phyloP scores from a whole-genome alignment of 1,140 invertebrate species.

The Magallana ariakensis region DNA sequence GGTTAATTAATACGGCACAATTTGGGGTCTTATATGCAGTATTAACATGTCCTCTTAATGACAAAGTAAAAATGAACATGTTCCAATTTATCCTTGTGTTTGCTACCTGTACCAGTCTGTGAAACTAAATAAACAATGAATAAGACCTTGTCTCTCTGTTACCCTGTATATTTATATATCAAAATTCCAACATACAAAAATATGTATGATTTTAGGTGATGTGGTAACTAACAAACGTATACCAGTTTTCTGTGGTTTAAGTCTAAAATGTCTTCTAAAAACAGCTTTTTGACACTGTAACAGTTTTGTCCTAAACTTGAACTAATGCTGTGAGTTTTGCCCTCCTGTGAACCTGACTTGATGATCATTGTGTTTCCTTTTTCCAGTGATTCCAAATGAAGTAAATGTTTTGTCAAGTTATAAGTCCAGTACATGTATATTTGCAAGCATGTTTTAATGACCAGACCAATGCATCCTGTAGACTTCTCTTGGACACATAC shows the following conservation, averaged over 20 bases:
- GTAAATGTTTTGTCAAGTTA: conserved; percentile 19
- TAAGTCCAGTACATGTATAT: neutral
- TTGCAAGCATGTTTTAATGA: conserved; percentile 2
- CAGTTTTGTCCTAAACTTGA: neutral
- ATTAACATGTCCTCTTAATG: conserved; percentile 16
- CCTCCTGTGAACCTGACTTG: neutral
- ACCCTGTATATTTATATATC: neutral
- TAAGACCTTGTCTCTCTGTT: neutral
- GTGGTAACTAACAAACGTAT: neutral
- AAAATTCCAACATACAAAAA: neutral
- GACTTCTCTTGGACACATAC: conserved; percentile 27
- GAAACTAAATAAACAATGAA: neutral
- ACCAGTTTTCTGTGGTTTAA: neutral
- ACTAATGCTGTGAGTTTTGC: conserved; percentile 1
- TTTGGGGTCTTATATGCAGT: conserved; percentile 20
- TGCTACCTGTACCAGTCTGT: conserved; percentile 30
- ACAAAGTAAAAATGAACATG: neutral
- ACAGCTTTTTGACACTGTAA: neutral
- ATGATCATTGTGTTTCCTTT: conserved; percentile 15
- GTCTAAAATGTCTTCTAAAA: neutral
- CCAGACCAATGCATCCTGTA: neutral
- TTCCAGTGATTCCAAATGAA: conserved; percentile 3
- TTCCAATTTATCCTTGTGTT: neutral
- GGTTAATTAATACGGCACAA: neutral
- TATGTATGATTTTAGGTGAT: neutral